Evolutionary conservation across 1,140 invertebrate species (phyloP), one percentile per base, ranked within the genome.

Genomic region (Gryon sp.): DNA sequence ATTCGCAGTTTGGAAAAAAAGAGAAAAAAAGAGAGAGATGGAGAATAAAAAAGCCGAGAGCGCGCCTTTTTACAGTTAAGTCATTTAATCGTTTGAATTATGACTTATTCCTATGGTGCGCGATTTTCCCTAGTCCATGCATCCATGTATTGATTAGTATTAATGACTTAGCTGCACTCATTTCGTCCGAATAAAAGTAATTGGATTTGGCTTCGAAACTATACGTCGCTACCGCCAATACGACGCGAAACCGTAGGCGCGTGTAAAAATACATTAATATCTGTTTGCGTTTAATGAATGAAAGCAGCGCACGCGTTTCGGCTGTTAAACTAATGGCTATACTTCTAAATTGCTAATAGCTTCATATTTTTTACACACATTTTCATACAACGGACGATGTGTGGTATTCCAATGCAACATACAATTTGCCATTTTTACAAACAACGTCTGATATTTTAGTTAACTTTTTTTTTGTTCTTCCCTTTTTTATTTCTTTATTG

Each of bases 211-310:
- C 84, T 87, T 85, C 79, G 84, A 80, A 81, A 82, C 81, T 84
- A 83, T 80, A 78, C 79, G 80, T 80, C 76, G 79, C 65, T 68
- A 80, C 65, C 75, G 77, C 72, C 80, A 73, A 78, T 75, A 70
- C 68, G 48, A 76, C 80, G 79, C 78, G 72, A 80, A 80, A 83
- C 40, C 72, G 76, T 80, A 82, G 76, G 76, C 80, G 81, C 80
- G 81, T 86, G 87, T 87, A 88, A 88, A 89, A 88, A 89, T 88
- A 88, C 88, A 89, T 89, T 89, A 89, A 88, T 89, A 88, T 89
- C 87, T 86, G 84, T 89, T 89, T 89, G 87, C 78, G 82, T 82
- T 84, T 89, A 89, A 89, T 88, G 85, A 88, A 88, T 86, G 87
- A 88, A 87, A 88, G 86, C 82, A 79, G 57, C 53, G 76, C 75